phyloP scores from a whole-genome alignment of 2,888 invertebrate species.

The Hartigia nigra region DNA sequence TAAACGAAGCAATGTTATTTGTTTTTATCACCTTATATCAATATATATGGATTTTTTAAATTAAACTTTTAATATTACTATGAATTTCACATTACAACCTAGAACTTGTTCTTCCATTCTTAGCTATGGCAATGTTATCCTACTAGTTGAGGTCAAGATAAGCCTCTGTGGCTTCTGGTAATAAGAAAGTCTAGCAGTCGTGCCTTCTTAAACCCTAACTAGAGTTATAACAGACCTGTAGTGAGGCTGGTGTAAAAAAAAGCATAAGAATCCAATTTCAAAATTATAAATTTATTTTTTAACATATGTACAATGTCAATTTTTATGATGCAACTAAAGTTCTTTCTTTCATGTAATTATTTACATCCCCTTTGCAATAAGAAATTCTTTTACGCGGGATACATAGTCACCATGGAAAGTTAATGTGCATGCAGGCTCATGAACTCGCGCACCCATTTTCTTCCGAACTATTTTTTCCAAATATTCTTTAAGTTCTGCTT shows the following conservation, averaged over 20 bases:
- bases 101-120: neutral
- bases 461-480: conserved; percentile 70
- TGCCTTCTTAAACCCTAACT: neutral
- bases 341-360: conserved; percentile 20
- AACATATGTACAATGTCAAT: conserved; percentile 1
- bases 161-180: neutral
- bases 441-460: conserved; percentile 74
- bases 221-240: neutral
- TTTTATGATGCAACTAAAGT: conserved; percentile 22
- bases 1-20: neutral
- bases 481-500: conserved; percentile 74
- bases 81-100: neutral
- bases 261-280: neutral
- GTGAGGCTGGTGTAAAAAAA: neutral
- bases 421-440: conserved; percentile 79
- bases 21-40: neutral
- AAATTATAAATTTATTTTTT: neutral
- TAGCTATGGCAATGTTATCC: neutral
- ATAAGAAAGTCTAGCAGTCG: neutral
- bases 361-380: conserved; percentile 68
- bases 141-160: neutral
- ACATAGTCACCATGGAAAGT: conserved; percentile 82
- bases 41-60: neutral
- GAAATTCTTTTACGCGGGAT: conserved; percentile 75
- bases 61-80: neutral